These are phyloP conservation scores for Dasysyrphus albostriatus DNA, from an alignment of 2,888 invertebrate species.

Conservation along the genomic window DNA sequence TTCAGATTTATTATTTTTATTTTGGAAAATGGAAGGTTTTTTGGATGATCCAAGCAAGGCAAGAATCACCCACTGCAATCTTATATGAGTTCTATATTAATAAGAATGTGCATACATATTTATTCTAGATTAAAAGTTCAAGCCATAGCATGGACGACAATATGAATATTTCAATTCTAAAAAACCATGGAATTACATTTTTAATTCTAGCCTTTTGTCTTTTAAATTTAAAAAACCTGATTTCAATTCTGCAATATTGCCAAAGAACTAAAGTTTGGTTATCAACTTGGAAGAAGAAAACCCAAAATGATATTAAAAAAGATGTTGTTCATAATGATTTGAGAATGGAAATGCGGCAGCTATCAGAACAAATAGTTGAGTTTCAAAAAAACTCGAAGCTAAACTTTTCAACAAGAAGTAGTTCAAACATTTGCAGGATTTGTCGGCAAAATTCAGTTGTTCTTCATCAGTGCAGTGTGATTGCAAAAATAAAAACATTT, in stretches of 20 bases:
- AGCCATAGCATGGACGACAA: not conserved
- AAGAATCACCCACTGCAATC: not conserved
- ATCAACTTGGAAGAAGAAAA: not conserved
- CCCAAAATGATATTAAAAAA: not conserved
- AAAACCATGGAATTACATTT: slow-evolving; percentile 31
- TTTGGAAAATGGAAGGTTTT: too few relatives aligned
- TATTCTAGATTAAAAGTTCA: not conserved
- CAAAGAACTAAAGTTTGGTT: slow-evolving; percentile 19
- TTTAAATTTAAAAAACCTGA: slow-evolving; percentile 46
- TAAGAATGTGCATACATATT: not conserved
- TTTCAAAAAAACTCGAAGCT: slow-evolving; percentile 49
- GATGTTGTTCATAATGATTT: slow-evolving; percentile 40
- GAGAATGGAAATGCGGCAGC: slow-evolving; percentile 45
- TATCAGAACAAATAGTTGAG: slow-evolving; percentile 45
- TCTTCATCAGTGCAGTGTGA: not conserved
- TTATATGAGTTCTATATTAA: not conserved
- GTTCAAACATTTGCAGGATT: not conserved
- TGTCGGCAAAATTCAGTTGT: not conserved
- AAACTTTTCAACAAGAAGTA: not conserved
- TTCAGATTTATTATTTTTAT: too few relatives aligned
- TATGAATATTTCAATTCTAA: not conserved
- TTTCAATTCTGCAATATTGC: not conserved
- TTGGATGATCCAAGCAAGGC: too few relatives aligned
- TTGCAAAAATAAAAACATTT: not conserved
- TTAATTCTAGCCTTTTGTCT: slow-evolving; percentile 39